phyloP scores from a whole-genome alignment of 2,888 invertebrate genomes.

The Volucella zonaria region DNA sequence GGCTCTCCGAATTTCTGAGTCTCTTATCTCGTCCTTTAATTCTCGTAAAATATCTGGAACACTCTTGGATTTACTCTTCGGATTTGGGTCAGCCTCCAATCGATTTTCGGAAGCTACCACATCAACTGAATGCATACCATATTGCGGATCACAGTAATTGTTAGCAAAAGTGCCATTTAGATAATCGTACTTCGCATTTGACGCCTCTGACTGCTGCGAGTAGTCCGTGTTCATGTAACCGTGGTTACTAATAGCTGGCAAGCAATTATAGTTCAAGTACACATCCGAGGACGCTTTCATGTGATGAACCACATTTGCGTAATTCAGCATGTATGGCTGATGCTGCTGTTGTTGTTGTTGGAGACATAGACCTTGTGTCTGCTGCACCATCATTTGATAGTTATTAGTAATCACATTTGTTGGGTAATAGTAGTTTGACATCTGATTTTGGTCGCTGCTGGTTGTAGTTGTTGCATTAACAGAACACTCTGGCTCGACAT shows the following conservation, averaged over 20 bases:
- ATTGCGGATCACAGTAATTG: constrained; percentile 68
- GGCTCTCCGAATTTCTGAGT: constrained; percentile 83
- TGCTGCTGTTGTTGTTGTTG: constrained; percentile 33
- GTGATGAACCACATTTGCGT: constrained; percentile 71
- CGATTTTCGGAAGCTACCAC: constrained; percentile 80
- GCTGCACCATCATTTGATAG: constrained; percentile 59
- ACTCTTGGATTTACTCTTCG: constrained; percentile 85
- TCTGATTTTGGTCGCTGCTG: constrained; percentile 29
- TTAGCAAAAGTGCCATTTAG: constrained; percentile 53
- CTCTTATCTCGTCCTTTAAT: constrained; percentile 86
- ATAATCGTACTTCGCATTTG: constrained; percentile 51
- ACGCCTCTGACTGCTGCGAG: constrained; percentile 44
- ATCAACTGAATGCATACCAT: constrained; percentile 81
- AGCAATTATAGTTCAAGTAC: constrained; percentile 82
- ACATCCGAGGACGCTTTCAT: constrained; percentile 79
- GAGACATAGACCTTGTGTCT: constrained; percentile 75
- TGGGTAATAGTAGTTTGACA: constrained; percentile 61
- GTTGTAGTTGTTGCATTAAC: not conserved
- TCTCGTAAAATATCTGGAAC: constrained; percentile 91
- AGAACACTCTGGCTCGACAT: constrained; percentile 11
- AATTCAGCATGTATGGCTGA: constrained; percentile 71
- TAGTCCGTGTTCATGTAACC: constrained; percentile 81
- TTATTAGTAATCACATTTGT: constrained; percentile 51
- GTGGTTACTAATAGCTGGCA: constrained; percentile 80
- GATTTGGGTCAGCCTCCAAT: constrained; percentile 78